A percentile compares a stretch with the other conserved stretches of the same genome.
Evolutionary conservation across 2,113 vertebrate species (phyloP).

Genomic region (Tamias sibiricus): DNA sequence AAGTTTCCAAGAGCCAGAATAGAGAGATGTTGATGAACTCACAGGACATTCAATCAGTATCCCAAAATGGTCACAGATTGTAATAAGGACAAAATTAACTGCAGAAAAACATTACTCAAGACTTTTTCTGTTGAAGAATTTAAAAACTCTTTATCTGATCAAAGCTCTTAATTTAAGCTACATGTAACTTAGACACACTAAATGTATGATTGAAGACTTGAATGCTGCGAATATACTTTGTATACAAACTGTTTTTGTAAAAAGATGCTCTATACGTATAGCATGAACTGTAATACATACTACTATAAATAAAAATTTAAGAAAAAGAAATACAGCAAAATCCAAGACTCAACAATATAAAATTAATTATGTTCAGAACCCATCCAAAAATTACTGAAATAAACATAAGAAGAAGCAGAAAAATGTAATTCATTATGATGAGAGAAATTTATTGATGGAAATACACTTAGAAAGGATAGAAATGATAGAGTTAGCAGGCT

Average conservation of each 20-base stretch:
- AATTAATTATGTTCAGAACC: not conserved
- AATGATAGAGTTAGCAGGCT: not conserved
- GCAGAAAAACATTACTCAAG: not conserved
- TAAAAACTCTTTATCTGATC: not conserved
- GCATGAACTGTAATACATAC: too few species aligned
- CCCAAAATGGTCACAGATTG: not conserved
- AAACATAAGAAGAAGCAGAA: not conserved
- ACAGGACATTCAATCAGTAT: not conserved
- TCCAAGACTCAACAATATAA: not conserved
- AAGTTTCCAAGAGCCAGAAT: not conserved
- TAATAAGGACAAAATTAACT: not conserved
- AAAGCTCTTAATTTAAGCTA: not conserved
- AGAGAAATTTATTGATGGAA: not conserved
- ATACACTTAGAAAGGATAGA: not conserved
- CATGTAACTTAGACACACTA: too few species aligned
- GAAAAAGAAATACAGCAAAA: conserved; percentile 4
- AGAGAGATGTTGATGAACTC: not conserved
- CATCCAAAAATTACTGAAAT: not conserved
- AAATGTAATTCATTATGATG: not conserved
- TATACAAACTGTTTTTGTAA: too few species aligned
- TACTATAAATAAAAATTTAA: too few species aligned
- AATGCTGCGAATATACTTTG: too few species aligned
- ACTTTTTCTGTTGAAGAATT: not conserved
- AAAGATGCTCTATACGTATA: too few species aligned
- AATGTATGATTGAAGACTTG: too few species aligned